Evolutionary conservation across 1,140 invertebrate genomes (phyloP).

Genomic region (Drosophila navojoa): DNA sequence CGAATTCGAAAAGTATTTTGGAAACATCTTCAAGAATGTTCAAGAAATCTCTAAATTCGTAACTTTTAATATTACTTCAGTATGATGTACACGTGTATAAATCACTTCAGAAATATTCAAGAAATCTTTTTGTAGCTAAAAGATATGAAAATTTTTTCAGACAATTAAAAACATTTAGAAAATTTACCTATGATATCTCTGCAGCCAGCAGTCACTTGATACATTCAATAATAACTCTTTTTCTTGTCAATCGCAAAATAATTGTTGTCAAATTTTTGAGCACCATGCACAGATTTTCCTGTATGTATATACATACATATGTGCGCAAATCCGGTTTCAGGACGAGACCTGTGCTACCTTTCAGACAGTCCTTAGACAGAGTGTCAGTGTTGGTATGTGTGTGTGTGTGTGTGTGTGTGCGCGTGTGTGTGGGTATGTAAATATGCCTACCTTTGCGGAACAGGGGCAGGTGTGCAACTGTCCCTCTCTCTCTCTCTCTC

Average conservation of each 20-base stretch:
- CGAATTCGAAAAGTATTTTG: no score
- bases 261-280: conserved; percentile 24
- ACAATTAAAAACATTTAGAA: no score
- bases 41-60: no score
- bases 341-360: conserved; percentile 6
- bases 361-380: conserved; percentile 27
- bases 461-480: conserved; percentile 4
- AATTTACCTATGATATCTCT: no score
- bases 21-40: no score
- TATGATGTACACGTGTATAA: no score
- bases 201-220: background rate
- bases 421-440: conserved; percentile 7
- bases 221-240: conserved; percentile 5
- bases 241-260: conserved; percentile 18
- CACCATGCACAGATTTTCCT: conserved; percentile 1
- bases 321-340: conserved; percentile 24
- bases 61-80: no score
- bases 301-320: background rate
- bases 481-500: conserved; percentile 1
- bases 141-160: no score
- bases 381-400: background rate
- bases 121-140: no score
- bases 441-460: conserved; percentile 4
- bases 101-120: no score
- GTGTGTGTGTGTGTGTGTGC: background rate